A percentile compares a stretch with the other conserved stretches of the same genome.
Evolutionary conservation across 1,140 invertebrate species (phyloP).

Genomic region (Fopius arisanus): DNA sequence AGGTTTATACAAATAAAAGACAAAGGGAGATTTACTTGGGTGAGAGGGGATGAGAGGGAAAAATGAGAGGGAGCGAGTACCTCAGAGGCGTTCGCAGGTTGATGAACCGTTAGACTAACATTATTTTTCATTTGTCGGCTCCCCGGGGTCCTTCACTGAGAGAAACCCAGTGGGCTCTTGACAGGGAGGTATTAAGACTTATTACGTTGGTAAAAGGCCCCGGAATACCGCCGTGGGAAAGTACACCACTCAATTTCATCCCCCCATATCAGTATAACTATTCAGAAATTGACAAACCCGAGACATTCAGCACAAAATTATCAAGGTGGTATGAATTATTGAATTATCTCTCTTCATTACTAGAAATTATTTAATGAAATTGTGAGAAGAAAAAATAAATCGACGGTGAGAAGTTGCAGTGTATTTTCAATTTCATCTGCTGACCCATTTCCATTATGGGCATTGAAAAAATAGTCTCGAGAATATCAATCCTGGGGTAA

Average conservation of each 20-base stretch:
- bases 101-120: slow-evolving; percentile 32
- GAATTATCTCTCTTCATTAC: no score
- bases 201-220: slow-evolving; percentile 23
- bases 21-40: not conserved
- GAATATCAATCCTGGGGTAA: no score
- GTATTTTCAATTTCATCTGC: no score
- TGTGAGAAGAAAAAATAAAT: no score
- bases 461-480: no score
- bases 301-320: no score
- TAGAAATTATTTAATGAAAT: no score
- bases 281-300: not conserved
- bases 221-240: not conserved
- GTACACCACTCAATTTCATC: not conserved
- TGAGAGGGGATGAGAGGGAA: not conserved
- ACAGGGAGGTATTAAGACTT: slow-evolving; percentile 33
- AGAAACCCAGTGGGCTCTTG: slow-evolving; percentile 10
- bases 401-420: no score
- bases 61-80: not conserved
- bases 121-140: slow-evolving; percentile 38
- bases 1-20: not conserved
- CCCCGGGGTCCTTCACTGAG: slow-evolving; percentile 24
- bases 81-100: slow-evolving; percentile 12
- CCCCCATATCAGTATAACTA: not conserved
- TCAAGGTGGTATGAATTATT: no score
- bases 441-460: no score